Base-by-base conservation (phyloP, 2,113 vertebrate genomes). In the Astatotilapia flaviijosephi region DNA sequence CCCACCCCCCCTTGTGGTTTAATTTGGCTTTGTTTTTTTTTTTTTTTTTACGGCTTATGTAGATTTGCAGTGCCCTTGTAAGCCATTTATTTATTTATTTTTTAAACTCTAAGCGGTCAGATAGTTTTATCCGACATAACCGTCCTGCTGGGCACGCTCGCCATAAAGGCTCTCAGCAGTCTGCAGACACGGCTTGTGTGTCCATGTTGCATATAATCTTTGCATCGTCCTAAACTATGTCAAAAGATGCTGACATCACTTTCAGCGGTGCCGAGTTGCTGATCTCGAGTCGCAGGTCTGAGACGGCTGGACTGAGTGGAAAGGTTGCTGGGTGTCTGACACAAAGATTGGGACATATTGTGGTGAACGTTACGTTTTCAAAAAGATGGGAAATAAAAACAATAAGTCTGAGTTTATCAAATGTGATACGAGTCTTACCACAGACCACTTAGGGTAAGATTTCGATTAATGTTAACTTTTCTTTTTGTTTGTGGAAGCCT, bases 11-110 rank as follows among this genome's bases (percentile, higher is more conserved):
- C n/a, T n/a, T n/a, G n/a, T n/a, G n/a, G n/a, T n/a, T n/a, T n/a
- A n/a, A n/a, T n/a, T n/a, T 95, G 94, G 94, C 95, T 53, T 94
- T 23, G 93, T 94, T 62, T 53, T 94, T 23, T 94, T 94, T 62
- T 53, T 94, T 23, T 94, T 94, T 62, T 35, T 65, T 88, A 91
- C 87, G 89, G 94, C 90, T 95, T 93, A 93, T 93, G 87, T 95
- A 93, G 89, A 95, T 93, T 93, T 91, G 93, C 94, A 90, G 85
- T 94, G 91, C 90, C 92, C 89, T 86, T 91, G 82, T 90, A 91
- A 93, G 93, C 94, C 92, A 89, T 90, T 86, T 93, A 82, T 94
- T 87, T 94, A 62, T 94, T 91, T 80, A 3, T 93, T 85, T 91
- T 37, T 47, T 40, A 40, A 77, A 94, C 86, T 92, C 89, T 87